Conservation (phyloP, 2,888 invertebrate species). For the Agrotis segetum region DNA sequence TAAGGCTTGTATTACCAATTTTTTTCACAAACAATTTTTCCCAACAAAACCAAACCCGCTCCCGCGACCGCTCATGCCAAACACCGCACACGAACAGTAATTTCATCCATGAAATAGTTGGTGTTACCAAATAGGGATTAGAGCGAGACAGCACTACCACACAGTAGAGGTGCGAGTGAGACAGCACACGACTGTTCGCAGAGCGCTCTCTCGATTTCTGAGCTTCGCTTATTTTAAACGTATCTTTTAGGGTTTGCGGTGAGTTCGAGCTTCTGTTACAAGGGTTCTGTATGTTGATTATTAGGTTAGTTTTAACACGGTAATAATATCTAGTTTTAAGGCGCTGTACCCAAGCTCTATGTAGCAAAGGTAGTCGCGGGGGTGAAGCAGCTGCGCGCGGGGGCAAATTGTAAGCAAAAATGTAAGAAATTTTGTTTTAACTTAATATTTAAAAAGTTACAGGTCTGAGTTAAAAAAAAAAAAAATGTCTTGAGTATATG, state of each 20-base stretch:
- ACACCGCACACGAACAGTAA: slow-evolving; percentile 79
- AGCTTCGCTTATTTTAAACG: slow-evolving; percentile 76
- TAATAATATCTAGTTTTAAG: too few species aligned
- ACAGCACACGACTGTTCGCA: slow-evolving; percentile 63
- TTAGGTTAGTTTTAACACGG: slow-evolving; percentile 14
- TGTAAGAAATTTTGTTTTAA: too few species aligned
- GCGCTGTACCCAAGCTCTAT: too few species aligned
- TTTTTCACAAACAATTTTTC: background rate
- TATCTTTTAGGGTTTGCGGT: slow-evolving; percentile 68
- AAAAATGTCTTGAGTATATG: too few species aligned
- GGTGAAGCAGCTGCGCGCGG: too few species aligned
- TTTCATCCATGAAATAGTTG: slow-evolving; percentile 91
- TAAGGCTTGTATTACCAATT: too few species aligned
- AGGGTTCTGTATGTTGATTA: slow-evolving; percentile 46
- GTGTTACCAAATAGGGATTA: slow-evolving; percentile 91
- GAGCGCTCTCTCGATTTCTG: slow-evolving; percentile 82
- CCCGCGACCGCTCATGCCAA: slow-evolving; percentile 66
- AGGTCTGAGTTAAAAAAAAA: too few species aligned
- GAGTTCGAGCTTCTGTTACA: slow-evolving; percentile 15
- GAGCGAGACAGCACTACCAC: slow-evolving; percentile 77
- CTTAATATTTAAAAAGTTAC: too few species aligned
- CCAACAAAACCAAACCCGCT: slow-evolving; percentile 32
- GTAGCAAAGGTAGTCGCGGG: too few species aligned
- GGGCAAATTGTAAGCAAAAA: too few species aligned
- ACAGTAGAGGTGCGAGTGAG: slow-evolving; percentile 72